These are phyloP conservation scores for Equus quagga DNA, from an alignment of 2,113 vertebrate species.

Conservation along the genomic window DNA sequence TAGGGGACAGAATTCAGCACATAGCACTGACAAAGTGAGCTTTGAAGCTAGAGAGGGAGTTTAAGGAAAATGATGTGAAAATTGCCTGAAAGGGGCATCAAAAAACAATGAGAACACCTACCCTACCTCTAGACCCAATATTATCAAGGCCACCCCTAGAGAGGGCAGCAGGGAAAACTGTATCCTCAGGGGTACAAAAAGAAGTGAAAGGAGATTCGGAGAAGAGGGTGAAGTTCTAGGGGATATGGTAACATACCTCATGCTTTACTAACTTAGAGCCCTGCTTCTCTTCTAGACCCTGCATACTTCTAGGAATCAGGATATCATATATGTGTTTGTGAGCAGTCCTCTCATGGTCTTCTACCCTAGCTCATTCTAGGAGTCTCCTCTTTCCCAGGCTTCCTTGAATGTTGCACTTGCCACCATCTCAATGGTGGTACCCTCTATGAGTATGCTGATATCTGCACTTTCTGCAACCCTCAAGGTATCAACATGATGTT, in stretches of 20 bases:
- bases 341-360: not conserved
- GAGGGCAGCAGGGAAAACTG: not conserved
- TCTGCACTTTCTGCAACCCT: not conserved
- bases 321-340: not conserved
- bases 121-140: not conserved
- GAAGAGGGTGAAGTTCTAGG: not conserved
- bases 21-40: not conserved
- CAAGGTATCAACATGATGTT: not conserved
- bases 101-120: not conserved
- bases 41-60: not conserved
- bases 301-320: not conserved
- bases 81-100: not conserved
- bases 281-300: not conserved
- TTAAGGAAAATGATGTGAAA: not conserved
- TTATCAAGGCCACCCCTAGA: not conserved
- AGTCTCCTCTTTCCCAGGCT: not conserved
- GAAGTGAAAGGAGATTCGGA: not conserved
- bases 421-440: not conserved
- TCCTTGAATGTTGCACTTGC: not conserved
- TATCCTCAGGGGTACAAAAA: too few relatives aligned
- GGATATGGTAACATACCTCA: not conserved
- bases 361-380: accelerated
- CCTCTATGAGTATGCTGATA: not conserved
- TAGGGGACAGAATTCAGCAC: not conserved
- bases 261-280: not conserved